Evolutionary conservation across 1,140 invertebrate genomes (phyloP), one percentile per base, ranked within the genome.

Genomic region (Gonioctena quinquepunctata): DNA sequence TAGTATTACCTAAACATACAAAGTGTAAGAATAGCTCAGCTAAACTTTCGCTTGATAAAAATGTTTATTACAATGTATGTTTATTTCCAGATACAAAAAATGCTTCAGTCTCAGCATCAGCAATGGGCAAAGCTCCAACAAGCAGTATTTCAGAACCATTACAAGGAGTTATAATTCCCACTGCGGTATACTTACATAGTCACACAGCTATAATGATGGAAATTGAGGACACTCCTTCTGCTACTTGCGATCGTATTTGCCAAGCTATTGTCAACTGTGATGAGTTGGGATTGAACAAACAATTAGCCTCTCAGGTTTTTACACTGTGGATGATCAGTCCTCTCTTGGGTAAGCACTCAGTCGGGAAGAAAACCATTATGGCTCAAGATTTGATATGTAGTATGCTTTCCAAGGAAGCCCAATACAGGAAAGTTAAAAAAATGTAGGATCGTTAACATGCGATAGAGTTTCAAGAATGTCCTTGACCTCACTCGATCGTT

Each of bases 151-250:
- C 27, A 48, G 72, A 74, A 27, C 42, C 50, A 26, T 66, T 76
- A 2, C 74, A 78, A 62, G 78, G 75, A 22, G 73, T 74, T 72
- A 78, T 86, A 26, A 86, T 86, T 68, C 86, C 87, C 23, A 85
- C 84, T 11, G 90, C 89, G 75, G 85, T 91, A 2, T 92, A 91
- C 77, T 81, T 91, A 27, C 90, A 91, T 87, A 90, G 87, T 19
- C 84, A 87, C 1, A 84, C 88, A 19, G 89, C 90, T 6, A 84
- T 92, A 28, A 88, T 90, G 84, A 88, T 92, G 83, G 90, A 92
- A 77, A 89, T 91, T 80, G 90, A 92, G 74, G 88, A 90, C 52
- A 88, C 88, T 0, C 82, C 87, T 1, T 85, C 85, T 52, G 88
- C 88, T 48, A 88, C 87, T 2, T 84, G 86, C 0, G 83, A 87